These are phyloP conservation scores for Sigmodon hispidus DNA, from an alignment of 2,113 vertebrate genomes.

Conservation along the genomic window DNA sequence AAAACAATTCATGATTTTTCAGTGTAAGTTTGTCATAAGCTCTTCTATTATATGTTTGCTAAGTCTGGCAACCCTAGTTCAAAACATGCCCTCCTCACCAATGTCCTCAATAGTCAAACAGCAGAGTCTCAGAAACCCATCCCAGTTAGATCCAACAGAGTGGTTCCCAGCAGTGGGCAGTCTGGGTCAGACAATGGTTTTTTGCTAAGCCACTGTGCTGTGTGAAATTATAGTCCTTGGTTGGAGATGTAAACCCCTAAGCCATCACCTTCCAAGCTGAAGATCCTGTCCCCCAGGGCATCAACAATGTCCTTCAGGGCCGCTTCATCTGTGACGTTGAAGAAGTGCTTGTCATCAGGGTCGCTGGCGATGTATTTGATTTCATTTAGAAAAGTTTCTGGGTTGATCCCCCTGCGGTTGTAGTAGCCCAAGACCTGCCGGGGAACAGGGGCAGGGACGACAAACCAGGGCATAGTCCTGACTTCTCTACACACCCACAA, in stretches of 20 bases:
- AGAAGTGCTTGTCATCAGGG: conserved; percentile 96
- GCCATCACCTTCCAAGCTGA: conserved; percentile 94
- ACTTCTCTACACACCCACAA: rapidly evolving
- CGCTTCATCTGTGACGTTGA: conserved; percentile 95
- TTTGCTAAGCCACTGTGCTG: background rate
- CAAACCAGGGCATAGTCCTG: background rate
- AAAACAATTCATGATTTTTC: background rate
- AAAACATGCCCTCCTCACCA: background rate
- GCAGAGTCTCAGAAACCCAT: background rate
- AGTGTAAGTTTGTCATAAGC: background rate
- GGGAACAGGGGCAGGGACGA: background rate
- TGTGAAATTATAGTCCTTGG: background rate
- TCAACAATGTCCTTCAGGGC: conserved; percentile 97
- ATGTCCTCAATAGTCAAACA: background rate
- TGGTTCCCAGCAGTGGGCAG: rapidly evolving
- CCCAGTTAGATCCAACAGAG: background rate
- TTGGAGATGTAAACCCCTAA: rapidly evolving
- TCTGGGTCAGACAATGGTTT: too few relatives aligned
- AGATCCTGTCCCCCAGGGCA: conserved; percentile 95
- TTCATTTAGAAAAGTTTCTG: conserved; percentile 94
- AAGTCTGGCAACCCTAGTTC: background rate
- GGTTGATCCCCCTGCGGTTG: conserved; percentile 96
- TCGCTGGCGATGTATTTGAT: conserved; percentile 97
- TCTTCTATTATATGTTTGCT: background rate
- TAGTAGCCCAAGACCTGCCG: conserved; percentile 96